These are phyloP conservation scores for Phalacrocorax brasilianus DNA, from an alignment of 2,113 vertebrate species.

Conservation along the genomic window DNA sequence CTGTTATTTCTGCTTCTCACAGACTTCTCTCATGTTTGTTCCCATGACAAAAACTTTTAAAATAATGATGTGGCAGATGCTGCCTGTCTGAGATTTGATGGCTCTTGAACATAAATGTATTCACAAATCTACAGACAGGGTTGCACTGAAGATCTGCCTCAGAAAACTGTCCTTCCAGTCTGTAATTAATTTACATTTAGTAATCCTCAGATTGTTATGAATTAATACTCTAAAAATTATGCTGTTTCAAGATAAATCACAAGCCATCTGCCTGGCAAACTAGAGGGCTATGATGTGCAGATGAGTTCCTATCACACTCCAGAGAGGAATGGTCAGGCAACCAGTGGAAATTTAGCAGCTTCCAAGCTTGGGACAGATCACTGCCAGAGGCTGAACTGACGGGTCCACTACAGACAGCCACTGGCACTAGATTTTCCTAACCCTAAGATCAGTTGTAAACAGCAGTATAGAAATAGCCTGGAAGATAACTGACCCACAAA, in stretches of 20 bases:
- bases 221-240: not conserved
- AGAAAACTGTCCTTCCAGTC: not conserved
- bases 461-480: not conserved
- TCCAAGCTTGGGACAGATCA: not conserved
- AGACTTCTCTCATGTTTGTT: not conserved
- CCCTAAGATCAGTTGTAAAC: not conserved
- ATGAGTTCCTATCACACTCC: not conserved
- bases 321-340: not conserved
- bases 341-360: not conserved
- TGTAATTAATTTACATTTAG: not conserved
- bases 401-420: not conserved
- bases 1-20: not conserved
- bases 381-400: not conserved
- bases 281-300: not conserved
- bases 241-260: not conserved
- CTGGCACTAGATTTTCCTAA: not conserved
- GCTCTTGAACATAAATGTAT: not conserved
- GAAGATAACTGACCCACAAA: not conserved
- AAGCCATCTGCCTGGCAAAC: not conserved
- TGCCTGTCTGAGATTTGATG: constrained; percentile 32
- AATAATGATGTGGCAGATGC: constrained; percentile 15
- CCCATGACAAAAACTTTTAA: not conserved
- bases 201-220: not conserved
- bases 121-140: not conserved
- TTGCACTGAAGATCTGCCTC: not conserved